Evolutionary conservation across 2,888 invertebrate species (phyloP).

Genomic region (Acleris laterana): DNA sequence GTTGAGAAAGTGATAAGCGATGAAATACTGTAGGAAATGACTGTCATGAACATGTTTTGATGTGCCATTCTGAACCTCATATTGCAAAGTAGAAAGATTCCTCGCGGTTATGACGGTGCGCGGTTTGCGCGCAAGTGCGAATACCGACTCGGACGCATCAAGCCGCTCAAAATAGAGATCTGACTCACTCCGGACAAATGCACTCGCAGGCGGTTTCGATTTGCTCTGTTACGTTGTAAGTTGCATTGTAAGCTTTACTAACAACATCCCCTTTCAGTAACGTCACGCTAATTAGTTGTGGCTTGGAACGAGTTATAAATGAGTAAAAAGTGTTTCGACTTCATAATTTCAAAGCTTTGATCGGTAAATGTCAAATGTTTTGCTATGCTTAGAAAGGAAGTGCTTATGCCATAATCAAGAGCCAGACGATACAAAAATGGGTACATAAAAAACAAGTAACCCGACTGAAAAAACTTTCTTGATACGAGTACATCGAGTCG

Average conservation of each 20-base stretch:
- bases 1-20: neutral
- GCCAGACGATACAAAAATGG: no score
- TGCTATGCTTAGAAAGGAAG: constrained; percentile 10
- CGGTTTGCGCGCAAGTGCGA: constrained; percentile 23
- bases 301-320: constrained; percentile 6
- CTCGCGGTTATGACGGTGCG: constrained; percentile 29
- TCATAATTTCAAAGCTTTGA: constrained; percentile 6
- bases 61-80: constrained; percentile 1
- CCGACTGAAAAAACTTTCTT: no score
- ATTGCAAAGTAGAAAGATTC: constrained; percentile 10
- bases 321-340: constrained; percentile 17
- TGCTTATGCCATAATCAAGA: neutral
- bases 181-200: constrained; percentile 65
- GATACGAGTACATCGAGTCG: no score
- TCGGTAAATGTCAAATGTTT: constrained; percentile 18
- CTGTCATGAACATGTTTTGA: constrained; percentile 3
- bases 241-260: constrained; percentile 19
- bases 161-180: constrained; percentile 64
- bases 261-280: constrained; percentile 10
- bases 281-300: constrained; percentile 24
- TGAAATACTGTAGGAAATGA: neutral
- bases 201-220: constrained; percentile 32
- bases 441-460: no score
- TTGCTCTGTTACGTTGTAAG: constrained; percentile 21
- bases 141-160: constrained; percentile 49